phyloP scores from a whole-genome alignment of 2,888 invertebrate species.

The Lasioglossum figueresi region DNA sequence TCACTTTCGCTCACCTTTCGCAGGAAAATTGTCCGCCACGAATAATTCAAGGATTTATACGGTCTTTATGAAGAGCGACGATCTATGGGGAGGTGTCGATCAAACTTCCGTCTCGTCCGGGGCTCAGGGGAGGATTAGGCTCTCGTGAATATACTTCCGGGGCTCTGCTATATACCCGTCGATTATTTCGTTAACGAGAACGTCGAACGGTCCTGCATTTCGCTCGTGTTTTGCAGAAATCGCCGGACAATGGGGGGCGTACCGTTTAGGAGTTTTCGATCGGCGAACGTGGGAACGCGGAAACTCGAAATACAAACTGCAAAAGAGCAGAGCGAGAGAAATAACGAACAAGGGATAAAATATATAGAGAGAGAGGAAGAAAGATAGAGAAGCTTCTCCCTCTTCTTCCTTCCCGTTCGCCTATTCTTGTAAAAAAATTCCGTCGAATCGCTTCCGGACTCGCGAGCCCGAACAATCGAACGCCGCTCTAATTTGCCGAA shows the following conservation, averaged over 20 bases:
- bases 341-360: constrained; percentile 21
- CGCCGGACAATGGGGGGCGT: constrained; percentile 24
- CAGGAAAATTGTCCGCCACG: neutral
- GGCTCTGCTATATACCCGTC: neutral
- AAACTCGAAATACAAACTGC: constrained; percentile 32
- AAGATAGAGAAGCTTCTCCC: constrained; percentile 36
- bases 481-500: constrained; percentile 73
- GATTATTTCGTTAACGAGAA: constrained; percentile 44
- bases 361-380: constrained; percentile 18
- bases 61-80: constrained; percentile 26
- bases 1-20: neutral
- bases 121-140: constrained; percentile 21
- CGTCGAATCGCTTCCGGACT: constrained; percentile 72
- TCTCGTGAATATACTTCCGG: constrained; percentile 1
- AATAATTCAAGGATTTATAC: constrained; percentile 21
- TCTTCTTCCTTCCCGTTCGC: constrained; percentile 12
- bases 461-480: constrained; percentile 73
- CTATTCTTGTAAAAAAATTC: constrained; percentile 41
- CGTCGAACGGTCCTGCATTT: constrained; percentile 24
- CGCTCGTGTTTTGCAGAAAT: constrained; percentile 35
- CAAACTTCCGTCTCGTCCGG: constrained; percentile 14
- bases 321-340: neutral
- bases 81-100: constrained; percentile 45
- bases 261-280: neutral
- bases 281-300: constrained; percentile 70